A percentile compares a stretch with the other conserved stretches of the same genome.
Conservation (phyloP, 2,888 invertebrate species). For the Dryocosmus kuriphilus region DNA sequence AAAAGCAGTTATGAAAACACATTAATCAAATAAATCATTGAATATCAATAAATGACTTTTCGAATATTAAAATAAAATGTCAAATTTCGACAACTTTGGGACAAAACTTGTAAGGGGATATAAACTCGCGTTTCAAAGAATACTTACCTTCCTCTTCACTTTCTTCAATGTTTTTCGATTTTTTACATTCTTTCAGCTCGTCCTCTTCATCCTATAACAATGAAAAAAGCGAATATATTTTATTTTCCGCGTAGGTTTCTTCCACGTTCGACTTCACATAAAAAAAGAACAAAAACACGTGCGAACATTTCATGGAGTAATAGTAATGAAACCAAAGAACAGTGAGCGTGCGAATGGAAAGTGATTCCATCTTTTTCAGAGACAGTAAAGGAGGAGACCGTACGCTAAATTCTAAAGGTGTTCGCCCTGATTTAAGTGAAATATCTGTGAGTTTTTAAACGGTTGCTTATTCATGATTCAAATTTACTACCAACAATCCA, state of each 20-base stretch:
- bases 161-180: slow-evolving; percentile 89
- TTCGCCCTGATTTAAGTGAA: no score
- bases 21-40: not conserved
- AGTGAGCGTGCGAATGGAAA: no score
- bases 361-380: no score
- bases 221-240: not conserved
- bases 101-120: not conserved
- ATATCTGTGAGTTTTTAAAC: no score
- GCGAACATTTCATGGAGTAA: no score
- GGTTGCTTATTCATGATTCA: no score
- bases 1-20: not conserved
- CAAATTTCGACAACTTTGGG: not conserved
- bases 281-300: no score
- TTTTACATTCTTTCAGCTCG: slow-evolving; percentile 88
- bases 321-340: no score
- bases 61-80: not conserved
- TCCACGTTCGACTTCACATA: no score
- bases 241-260: not conserved
- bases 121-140: not conserved
- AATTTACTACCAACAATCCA: no score
- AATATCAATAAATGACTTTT: not conserved
- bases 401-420: no score
- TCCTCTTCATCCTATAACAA: slow-evolving; percentile 82
- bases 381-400: no score
- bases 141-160: slow-evolving; percentile 93